Evolutionary conservation across 2,797 vertebrate species (phyloP).

Genomic region (Manis javanica): DNA sequence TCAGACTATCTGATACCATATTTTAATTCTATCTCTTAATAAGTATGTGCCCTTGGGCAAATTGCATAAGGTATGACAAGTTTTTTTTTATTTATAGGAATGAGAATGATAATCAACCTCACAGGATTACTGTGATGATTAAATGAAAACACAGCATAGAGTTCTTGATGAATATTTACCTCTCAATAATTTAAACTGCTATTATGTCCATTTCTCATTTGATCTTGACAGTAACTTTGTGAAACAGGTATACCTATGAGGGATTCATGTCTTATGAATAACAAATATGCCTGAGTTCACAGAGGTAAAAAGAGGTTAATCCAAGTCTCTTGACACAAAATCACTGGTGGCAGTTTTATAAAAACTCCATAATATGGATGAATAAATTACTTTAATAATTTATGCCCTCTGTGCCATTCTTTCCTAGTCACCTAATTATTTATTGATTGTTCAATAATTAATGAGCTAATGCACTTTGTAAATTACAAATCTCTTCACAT

Average conservation of each 20-base stretch:
- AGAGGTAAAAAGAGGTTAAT: not conserved
- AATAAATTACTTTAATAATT: conserved; percentile 27
- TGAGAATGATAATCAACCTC: not conserved
- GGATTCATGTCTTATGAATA: not conserved
- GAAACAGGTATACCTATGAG: not conserved
- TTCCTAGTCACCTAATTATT: not conserved
- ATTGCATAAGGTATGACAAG: not conserved
- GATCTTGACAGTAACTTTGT: conserved; percentile 23
- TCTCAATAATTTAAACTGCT: conserved; percentile 9
- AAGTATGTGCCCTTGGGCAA: not conserved
- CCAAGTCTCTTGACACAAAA: not conserved
- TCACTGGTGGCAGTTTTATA: conserved; percentile 28
- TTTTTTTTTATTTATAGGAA: conserved; percentile 30
- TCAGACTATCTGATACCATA: not conserved
- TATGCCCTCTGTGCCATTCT: not conserved
- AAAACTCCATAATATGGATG: not conserved
- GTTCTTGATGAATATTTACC: conserved; percentile 32
- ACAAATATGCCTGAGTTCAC: not conserved
- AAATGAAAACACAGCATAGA: not conserved
- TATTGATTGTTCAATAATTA: conserved; percentile 1
- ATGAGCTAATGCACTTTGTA: not conserved
- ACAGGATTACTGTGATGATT: not conserved
- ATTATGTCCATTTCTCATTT: not conserved
- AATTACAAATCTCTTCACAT: not conserved
- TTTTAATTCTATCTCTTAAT: not conserved